Evolutionary conservation across 2,888 invertebrate genomes (phyloP).

Genomic region (Sycophila texana): DNA sequence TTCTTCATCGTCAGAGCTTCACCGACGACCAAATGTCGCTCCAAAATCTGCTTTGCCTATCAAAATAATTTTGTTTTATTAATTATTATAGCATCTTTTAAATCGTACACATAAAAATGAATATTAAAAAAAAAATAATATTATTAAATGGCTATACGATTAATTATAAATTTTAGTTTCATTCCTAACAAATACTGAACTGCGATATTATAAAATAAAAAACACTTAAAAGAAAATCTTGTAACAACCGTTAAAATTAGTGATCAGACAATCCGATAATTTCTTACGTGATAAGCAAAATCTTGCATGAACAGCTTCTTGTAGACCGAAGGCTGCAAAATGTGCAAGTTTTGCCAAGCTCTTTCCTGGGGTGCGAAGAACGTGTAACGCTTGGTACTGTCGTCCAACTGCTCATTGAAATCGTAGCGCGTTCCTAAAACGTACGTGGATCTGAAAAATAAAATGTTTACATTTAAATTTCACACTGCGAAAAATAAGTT

Average conservation of each 20-base stretch:
- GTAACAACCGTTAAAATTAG: too few species aligned
- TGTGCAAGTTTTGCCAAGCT: constrained; percentile 89
- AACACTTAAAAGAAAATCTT: too few species aligned
- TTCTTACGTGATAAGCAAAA: constrained; percentile 87
- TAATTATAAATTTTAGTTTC: too few species aligned
- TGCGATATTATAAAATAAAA: too few species aligned
- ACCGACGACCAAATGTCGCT: constrained; percentile 91
- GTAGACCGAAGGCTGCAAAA: constrained; percentile 86
- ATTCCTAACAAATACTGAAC: too few species aligned
- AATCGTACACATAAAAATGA: not conserved
- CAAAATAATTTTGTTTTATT: not conserved
- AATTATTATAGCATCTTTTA: not conserved
- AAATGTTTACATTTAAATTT: not conserved
- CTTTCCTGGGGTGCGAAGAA: constrained; percentile 94
- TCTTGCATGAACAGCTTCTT: constrained; percentile 90
- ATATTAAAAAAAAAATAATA: not conserved
- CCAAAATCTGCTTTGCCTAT: constrained; percentile 88
- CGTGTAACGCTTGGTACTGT: constrained; percentile 88
- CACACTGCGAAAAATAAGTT: too few species aligned
- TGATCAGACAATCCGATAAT: too few species aligned
- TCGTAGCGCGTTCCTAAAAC: constrained; percentile 84
- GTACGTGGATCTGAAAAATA: constrained; percentile 82
- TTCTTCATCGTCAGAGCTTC: constrained; percentile 90
- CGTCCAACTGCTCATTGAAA: constrained; percentile 88
- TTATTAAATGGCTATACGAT: too few species aligned